A percentile compares a stretch with the other conserved stretches of the same genome.
These are phyloP conservation scores for Cyprinodon diabolis DNA, from an alignment of 2,797 vertebrate genomes.

Conservation along the genomic window DNA sequence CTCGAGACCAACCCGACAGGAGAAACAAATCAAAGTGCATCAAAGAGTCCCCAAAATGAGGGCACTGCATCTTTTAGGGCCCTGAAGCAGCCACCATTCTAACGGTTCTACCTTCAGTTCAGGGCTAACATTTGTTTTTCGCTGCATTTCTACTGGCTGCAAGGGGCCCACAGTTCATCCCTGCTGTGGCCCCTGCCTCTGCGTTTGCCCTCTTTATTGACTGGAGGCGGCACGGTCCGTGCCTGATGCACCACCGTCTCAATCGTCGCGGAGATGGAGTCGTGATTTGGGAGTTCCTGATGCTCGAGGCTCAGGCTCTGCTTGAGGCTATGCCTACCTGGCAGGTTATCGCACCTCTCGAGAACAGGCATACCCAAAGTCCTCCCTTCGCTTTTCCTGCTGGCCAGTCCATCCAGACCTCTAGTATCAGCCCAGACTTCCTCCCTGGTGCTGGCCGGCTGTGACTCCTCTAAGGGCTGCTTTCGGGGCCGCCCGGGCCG, in stretches of 20 bases:
- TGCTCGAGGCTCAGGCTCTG: conserved; percentile 82
- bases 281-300: conserved; percentile 87
- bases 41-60: conserved; percentile 63
- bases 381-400: conserved; percentile 80
- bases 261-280: conserved; percentile 93
- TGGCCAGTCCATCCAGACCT: conserved; percentile 51
- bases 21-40: conserved; percentile 78
- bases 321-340: conserved; percentile 87
- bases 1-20: conserved; percentile 57
- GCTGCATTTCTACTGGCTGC: conserved; percentile 66
- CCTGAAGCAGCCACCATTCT: conserved; percentile 48
- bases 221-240: conserved; percentile 64
- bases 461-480: conserved; percentile 79
- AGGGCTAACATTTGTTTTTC: conserved; percentile 35
- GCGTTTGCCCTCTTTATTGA: conserved; percentile 76
- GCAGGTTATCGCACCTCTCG: conserved; percentile 93
- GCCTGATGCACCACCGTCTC: conserved; percentile 96
- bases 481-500: conserved; percentile 92
- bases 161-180: conserved; percentile 75
- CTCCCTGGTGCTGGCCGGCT: conserved; percentile 36
- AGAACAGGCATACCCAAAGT: conserved; percentile 94
- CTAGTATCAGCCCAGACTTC: conserved; percentile 41
- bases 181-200: conserved; percentile 83
- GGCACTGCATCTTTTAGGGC: conserved; percentile 58
- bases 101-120: conserved; percentile 39